Evolutionary conservation across 2,888 invertebrate species (phyloP).

Genomic region (Rotaria sp.): DNA sequence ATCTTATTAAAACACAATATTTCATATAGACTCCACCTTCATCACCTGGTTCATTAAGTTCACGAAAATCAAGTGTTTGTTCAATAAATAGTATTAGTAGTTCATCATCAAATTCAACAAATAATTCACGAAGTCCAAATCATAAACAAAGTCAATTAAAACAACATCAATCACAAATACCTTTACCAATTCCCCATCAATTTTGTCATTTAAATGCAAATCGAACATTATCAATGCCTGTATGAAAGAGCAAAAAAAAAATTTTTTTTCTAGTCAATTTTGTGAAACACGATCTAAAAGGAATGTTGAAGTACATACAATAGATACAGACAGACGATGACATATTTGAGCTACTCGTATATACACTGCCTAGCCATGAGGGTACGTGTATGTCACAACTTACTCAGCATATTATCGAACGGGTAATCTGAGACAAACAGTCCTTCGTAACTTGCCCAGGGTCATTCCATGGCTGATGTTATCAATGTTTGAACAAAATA

Average conservation of each 20-base stretch:
- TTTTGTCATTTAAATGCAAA: conserved; percentile 19
- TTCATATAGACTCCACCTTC: conserved; percentile 66
- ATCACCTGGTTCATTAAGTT: conserved; percentile 73
- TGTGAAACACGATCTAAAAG: background rate
- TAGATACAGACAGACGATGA: too few species aligned
- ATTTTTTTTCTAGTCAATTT: background rate
- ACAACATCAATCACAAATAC: conserved; percentile 42
- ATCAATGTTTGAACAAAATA: too few species aligned
- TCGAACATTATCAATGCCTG: conserved; percentile 3
- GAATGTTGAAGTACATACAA: too few species aligned
- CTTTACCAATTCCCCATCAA: conserved; percentile 30
- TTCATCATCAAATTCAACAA: conserved; percentile 45
- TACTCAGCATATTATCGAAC: too few species aligned
- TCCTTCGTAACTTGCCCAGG: too few species aligned
- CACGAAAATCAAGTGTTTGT: conserved; percentile 84
- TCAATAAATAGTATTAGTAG: conserved; percentile 68
- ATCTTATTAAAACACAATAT: conserved; percentile 40
- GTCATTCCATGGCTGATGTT: too few species aligned
- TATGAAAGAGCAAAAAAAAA: background rate
- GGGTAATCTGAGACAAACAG: too few species aligned
- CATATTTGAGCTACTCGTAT: too few species aligned
- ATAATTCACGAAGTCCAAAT: background rate
- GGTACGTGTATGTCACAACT: too few species aligned
- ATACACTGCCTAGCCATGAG: too few species aligned
- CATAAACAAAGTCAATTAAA: background rate